Base-by-base conservation (phyloP, 2,113 vertebrate species). In the Sinocyclocheilus rhinocerous region DNA sequence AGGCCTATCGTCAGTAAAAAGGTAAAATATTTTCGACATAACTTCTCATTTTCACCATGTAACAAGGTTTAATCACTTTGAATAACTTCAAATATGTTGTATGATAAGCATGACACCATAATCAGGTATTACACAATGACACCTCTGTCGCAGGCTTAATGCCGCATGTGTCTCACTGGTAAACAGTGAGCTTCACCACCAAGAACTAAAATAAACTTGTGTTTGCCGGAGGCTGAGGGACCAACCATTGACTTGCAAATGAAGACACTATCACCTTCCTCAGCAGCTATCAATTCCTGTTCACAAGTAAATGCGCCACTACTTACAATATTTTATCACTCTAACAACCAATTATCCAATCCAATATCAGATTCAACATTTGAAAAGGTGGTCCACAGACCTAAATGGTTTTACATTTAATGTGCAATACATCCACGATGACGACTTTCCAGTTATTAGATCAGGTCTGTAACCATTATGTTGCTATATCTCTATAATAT, bases 221-320 rank as follows among this genome's bases (percentile, higher is more conserved):
- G 77, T 63, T 86, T 81, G 55, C 79, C 61, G 15, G 57, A 82
- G 85, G 79, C 78, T 75, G n/a, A 36, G 79, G n/a, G 85, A 86
- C 85, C 85, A 86, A 86, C 78, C 85, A 82, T 82, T 86, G 85
- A 86, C 85, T 86, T 86, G 76, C 84, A 86, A 86, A 86, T 81
- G n/a, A 86, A 86, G 52, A 73, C 55, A 59, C 36, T 48, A 61
- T 75, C 84, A 86, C 77, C 77, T 81, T 48, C 77, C 18, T 81
- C 76, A 6, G 24, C 77, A 48, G 84, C 2, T 65, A 81, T 65
- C 59, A 65, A 81, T 67, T 81, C 79, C 65, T 80, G 76, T 48
- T 81, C 36, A 81, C 77, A 86, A 61, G 67, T 59, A 48, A 59
- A 85, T 26, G 22, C 6, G 8, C 12, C 42, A 26, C 57, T 59